Conservation (phyloP, 2,797 vertebrate genomes). For the Bradypodion pumilum region DNA sequence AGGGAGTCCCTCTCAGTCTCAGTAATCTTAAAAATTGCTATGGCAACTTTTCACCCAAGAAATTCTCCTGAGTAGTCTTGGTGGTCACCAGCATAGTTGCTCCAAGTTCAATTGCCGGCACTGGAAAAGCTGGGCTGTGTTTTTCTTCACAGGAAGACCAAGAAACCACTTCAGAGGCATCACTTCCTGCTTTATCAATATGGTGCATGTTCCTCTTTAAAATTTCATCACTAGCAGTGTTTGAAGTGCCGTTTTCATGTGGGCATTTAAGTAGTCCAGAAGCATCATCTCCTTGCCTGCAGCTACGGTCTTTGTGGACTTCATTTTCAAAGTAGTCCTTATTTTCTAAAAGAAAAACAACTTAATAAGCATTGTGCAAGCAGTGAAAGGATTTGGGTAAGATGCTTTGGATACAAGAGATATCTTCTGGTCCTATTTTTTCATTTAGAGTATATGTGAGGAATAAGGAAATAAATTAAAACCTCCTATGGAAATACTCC, state of each 20-base stretch:
- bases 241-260: slow-evolving; percentile 23
- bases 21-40: not conserved
- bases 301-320: not conserved
- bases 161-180: slow-evolving; percentile 10
- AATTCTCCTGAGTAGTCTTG: slow-evolving; percentile 71
- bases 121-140: slow-evolving; percentile 63
- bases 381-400: not conserved
- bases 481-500: not conserved
- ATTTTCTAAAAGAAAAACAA: slow-evolving; percentile 34
- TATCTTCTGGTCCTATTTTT: not conserved
- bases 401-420: not conserved
- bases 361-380: not conserved
- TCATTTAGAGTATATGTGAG: not conserved
- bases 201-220: slow-evolving; percentile 13
- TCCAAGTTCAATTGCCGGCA: slow-evolving; percentile 78
- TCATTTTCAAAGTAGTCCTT: not conserved
- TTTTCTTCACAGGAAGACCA: slow-evolving; percentile 30
- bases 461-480: not conserved
- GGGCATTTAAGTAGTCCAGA: not conserved
- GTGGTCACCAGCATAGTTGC: slow-evolving; percentile 78
- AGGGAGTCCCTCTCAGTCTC: fast-evolving
- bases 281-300: not conserved
- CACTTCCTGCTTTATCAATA: not conserved
- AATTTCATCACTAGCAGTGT: fast-evolving
- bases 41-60: slow-evolving; percentile 10